Conservation (phyloP, 2,113 vertebrate genomes). For the Trichomycterus rosablanca region DNA sequence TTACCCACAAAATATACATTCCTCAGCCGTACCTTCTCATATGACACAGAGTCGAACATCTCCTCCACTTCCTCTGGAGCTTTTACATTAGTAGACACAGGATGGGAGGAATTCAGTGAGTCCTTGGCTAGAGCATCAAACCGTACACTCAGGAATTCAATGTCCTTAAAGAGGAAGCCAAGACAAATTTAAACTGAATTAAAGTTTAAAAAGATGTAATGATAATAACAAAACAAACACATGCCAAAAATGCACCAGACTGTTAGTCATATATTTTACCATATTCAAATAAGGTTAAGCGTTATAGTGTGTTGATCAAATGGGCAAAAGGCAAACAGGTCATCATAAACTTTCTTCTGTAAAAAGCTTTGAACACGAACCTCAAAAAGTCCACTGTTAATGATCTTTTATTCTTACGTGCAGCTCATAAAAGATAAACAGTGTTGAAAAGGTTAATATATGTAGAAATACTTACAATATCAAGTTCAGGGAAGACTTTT, state of each 20-base stretch:
- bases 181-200: background rate
- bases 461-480: conserved; percentile 76
- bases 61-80: conserved; percentile 84
- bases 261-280: no score
- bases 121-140: conserved; percentile 84
- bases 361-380: no score
- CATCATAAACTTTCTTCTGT: no score
- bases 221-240: background rate
- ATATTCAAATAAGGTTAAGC: no score
- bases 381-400: no score
- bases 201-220: background rate
- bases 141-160: conserved; percentile 77
- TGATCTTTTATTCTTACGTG: no score
- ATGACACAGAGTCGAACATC: conserved; percentile 94
- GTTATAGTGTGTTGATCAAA: no score
- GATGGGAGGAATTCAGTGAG: conserved; percentile 83
- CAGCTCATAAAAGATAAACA: no score
- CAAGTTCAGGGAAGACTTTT: conserved; percentile 69
- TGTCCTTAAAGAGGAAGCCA: conserved; percentile 69
- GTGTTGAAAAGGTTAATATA: no score
- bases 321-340: no score
- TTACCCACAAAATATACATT: no score
- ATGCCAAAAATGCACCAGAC: no score
- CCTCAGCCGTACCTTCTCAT: conserved; percentile 84
- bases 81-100: conserved; percentile 79